A percentile compares a stretch with the other conserved stretches of the same genome.
These are phyloP conservation scores for Clarias platycephalus DNA, from an alignment of 2,797 vertebrate species.

Conservation along the genomic window DNA sequence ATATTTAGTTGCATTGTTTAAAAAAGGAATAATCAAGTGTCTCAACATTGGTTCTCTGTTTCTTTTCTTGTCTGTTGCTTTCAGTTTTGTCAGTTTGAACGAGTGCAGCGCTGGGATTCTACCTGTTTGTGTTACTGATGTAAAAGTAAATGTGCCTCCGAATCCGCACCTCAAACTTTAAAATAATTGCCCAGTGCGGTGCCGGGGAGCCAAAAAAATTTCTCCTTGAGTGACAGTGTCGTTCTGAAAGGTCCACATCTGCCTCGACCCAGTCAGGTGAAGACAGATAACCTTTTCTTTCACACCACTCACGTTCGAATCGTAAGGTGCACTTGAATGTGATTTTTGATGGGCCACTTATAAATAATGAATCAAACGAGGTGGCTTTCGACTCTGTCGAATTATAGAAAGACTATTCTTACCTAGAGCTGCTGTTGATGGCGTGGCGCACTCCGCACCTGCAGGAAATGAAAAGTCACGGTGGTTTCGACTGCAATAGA, in stretches of 20 bases:
- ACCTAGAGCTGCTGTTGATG: not conserved
- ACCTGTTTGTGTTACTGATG: not conserved
- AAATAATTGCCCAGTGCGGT: constrained; percentile 40
- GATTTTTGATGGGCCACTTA: constrained; percentile 41
- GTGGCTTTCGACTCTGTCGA: constrained; percentile 9
- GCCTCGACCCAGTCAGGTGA: constrained; percentile 34
- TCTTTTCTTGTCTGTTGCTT: not conserved
- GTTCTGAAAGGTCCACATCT: constrained; percentile 38
- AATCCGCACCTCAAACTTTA: constrained; percentile 21
- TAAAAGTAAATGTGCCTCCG: not conserved
- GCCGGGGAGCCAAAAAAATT: constrained; percentile 9
- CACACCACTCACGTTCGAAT: constrained; percentile 41
- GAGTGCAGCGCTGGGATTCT: constrained; percentile 16
- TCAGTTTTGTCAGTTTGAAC: constrained; percentile 5
- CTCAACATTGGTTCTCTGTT: not conserved
- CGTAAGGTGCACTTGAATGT: constrained; percentile 35
- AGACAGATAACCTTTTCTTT: constrained; percentile 61
- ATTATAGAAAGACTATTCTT: not conserved
- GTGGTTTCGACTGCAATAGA: not conserved
- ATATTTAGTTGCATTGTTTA: not conserved
- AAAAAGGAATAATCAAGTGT: not conserved
- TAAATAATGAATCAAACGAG: constrained; percentile 55
- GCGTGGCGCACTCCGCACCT: not conserved
- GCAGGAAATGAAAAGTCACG: not conserved
- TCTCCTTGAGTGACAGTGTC: constrained; percentile 46